Evolutionary conservation across 2,113 vertebrate species (phyloP).

Genomic region (Mionectes macconnelli): DNA sequence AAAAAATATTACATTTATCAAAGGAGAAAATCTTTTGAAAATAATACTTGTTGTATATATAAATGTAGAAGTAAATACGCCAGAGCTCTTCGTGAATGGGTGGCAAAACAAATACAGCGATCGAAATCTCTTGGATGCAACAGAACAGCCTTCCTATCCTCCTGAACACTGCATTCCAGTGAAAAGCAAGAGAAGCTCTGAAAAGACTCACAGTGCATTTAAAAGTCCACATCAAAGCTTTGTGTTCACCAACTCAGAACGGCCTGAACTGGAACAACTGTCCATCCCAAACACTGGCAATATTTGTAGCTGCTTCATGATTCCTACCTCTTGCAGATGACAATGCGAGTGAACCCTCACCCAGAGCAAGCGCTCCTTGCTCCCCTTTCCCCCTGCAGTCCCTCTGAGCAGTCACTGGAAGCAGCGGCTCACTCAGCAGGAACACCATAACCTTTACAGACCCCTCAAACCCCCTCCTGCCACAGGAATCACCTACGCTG

Average conservation of each 20-base stretch:
- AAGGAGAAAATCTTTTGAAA: background rate
- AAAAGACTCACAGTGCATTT: background rate
- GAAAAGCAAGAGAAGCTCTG: background rate
- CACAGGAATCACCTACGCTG: background rate
- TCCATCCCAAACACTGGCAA: background rate
- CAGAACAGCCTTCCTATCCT: background rate
- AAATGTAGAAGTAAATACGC: constrained; percentile 7
- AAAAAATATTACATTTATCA: background rate
- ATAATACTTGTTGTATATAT: background rate
- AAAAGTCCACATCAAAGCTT: background rate
- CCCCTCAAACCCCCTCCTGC: background rate
- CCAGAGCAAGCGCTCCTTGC: background rate
- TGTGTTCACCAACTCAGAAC: background rate
- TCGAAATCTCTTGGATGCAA: background rate
- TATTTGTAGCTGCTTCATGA: background rate
- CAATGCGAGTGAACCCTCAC: background rate
- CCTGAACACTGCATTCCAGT: background rate
- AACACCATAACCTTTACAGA: background rate
- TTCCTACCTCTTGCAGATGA: background rate
- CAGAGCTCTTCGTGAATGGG: background rate
- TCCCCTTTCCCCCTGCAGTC: background rate
- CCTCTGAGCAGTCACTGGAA: background rate
- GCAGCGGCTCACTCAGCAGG: background rate
- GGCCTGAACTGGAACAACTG: background rate
- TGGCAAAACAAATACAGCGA: background rate